Evolutionary conservation across 2,113 vertebrate species (phyloP), one percentile per base, ranked within the genome.

Genomic region (Ginglymostoma cirratum): DNA sequence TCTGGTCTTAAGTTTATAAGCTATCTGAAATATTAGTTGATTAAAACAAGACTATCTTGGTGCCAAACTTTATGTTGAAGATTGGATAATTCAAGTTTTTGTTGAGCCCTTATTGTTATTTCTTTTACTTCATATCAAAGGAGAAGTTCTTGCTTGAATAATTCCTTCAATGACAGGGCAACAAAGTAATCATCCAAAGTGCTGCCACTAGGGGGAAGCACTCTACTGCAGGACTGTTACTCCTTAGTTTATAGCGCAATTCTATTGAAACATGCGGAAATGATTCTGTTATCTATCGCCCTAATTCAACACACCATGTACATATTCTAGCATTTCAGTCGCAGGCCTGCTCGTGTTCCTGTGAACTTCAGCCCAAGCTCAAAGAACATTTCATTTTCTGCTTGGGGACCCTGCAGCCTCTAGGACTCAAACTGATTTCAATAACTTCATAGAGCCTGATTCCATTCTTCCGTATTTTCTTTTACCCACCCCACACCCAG

Each of bases 161-260:
- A 61, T 92, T n/a, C 30, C 87, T 55, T 34, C 86, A 90, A 15
- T 92, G n/a, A 65, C 19, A 65, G 30, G 52, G 10, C 52, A 92
- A n/a, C 5, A 92, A 92, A 92, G 89, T 92, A 66, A 92, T 48
- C 48, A 48, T 90, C 87, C 52, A 55, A 15, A 34, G 21, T 38
- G n/a, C 21, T 92, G 89, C 61, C 89, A 92, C 34, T 61, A 92
- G 89, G 34, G 89, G 89, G 89, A 34, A 92, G 89, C 61, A 65
- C 61, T n/a, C 0, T 55, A 92, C 55, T 92, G 30, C 30, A 42
- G 34, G 55, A 92, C 30, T n/a, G 0, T 66, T n/a, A 1, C 14
- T 65, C 55, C n/a, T 19, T 3, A 38, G 5, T 83, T 15, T 83
- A 83, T 17, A 3, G 78, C 38, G 21, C 12, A 90, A 30, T n/a